Evolutionary conservation across 2,113 vertebrate genomes (phyloP), one percentile per base, ranked within the genome.

Genomic region (Cygnus buccinator): DNA sequence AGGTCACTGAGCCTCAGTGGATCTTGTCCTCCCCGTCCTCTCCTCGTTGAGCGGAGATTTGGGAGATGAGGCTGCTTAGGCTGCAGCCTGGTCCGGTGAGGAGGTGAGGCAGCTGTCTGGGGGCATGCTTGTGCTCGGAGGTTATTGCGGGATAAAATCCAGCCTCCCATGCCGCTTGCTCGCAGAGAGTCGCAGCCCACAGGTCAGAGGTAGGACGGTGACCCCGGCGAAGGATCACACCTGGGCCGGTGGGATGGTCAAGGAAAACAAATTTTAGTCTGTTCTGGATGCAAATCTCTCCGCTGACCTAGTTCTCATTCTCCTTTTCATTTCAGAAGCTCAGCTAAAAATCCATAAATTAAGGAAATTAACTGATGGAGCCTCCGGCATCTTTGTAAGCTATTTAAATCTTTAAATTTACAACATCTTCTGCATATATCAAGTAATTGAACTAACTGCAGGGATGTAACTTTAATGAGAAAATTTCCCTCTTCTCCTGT

Each of bases 401-500:
- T 99, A 99, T 99, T 99, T 99, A 99, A 99, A 99, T 99, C 99
- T 99, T 99, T 99, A 99, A 99, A 99, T 99, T 99, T 99, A 99
- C 99, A 99, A 99, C 99, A 99, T 99, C 98, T 99, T 99, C 98
- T 99, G 99, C 99, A 99, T 99, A 99, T 99, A 99, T 99, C 98
- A 98, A 99, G 99, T 99, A 99, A 99, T 99, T 99, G 99, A 99
- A 99, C 98, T 99, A 99, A 99, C 99, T 99, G 98, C 98, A 97
- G 99, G 99, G 98, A 99, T 99, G 98, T 99, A 99, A 98, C 98
- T 99, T 99, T 99, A 99, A 99, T 99, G 99, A 99, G 99, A 98
- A 99, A 99, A 99, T 98, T 98, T 97, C 97, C 97, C 98, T 98
- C 97, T 98, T 98, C 98, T 97, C 98, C 98, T 98, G 97, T 97